Evolutionary conservation across 2,797 vertebrate genomes (phyloP).

Genomic region (Rhyacichthys aspro): DNA sequence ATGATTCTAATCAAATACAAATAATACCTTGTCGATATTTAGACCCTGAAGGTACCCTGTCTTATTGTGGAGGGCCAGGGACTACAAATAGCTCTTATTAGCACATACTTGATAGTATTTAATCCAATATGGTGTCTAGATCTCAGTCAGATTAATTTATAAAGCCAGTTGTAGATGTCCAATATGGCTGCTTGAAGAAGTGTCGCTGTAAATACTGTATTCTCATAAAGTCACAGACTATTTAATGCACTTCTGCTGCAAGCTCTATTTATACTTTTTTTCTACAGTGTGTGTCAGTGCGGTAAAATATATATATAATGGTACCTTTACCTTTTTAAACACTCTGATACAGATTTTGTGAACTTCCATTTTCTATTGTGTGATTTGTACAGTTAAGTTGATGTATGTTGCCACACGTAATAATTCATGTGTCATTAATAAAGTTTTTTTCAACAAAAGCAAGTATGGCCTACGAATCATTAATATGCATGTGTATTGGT

Average conservation of each 20-base stretch:
- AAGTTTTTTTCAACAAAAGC: constrained; percentile 79
- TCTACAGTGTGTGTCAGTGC: too few species aligned
- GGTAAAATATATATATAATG: too few species aligned
- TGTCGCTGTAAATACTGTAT: constrained; percentile 18
- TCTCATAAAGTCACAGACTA: constrained; percentile 27
- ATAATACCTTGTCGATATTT: too few species aligned
- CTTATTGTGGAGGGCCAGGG: too few species aligned
- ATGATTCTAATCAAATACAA: too few species aligned
- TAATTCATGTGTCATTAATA: constrained; percentile 85
- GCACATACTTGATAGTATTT: too few species aligned
- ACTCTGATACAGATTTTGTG: constrained; percentile 22
- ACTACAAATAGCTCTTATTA: too few species aligned
- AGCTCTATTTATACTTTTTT: constrained; percentile 40
- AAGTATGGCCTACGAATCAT: constrained; percentile 82
- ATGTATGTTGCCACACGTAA: constrained; percentile 50
- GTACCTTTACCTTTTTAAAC: too few species aligned
- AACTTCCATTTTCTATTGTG: constrained; percentile 41
- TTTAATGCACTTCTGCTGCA: constrained; percentile 47
- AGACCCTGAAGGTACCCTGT: too few species aligned
- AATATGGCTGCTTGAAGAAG: constrained; percentile 21
- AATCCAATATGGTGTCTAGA: too few species aligned
- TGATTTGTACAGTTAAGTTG: constrained; percentile 51
- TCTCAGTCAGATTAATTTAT: too few species aligned
- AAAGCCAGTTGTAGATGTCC: constrained; percentile 15
- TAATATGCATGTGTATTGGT: constrained; percentile 73